Evolutionary conservation across 1,140 invertebrate genomes (phyloP).

Genomic region (Venturia canescens): DNA sequence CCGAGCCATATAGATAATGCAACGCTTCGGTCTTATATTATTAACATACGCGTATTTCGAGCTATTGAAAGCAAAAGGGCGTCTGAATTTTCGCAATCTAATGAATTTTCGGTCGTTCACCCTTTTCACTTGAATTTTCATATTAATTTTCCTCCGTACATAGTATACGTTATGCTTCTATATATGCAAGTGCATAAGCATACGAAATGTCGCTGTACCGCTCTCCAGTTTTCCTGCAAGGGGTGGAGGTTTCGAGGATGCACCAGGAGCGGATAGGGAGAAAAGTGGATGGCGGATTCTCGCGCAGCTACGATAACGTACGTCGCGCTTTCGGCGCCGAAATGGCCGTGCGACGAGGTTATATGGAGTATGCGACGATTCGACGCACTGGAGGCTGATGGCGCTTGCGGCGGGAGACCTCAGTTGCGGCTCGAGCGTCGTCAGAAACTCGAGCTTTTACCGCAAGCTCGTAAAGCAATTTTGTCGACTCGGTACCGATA

Average conservation of each 20-base stretch:
- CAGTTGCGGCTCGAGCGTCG: constrained; percentile 75
- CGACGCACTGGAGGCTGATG: constrained; percentile 74
- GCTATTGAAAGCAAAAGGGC: neutral
- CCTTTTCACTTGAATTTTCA: neutral
- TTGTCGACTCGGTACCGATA: neutral
- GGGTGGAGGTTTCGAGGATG: constrained; percentile 18
- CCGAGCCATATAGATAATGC: neutral
- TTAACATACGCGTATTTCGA: neutral
- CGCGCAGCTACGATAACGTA: constrained; percentile 54
- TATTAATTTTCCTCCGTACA: neutral
- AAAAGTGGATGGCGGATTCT: constrained; percentile 50
- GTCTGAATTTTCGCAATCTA: neutral
- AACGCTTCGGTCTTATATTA: neutral
- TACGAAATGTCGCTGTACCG: constrained; percentile 2
- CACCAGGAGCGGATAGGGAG: constrained; percentile 25
- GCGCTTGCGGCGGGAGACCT: constrained; percentile 74
- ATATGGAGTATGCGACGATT: constrained; percentile 63
- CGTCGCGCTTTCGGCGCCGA: constrained; percentile 53
- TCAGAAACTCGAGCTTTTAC: constrained; percentile 46
- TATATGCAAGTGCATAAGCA: constrained; percentile 7
- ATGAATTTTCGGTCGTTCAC: constrained; percentile 16
- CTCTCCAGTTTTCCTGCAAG: neutral
- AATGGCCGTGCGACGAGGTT: constrained; percentile 69
- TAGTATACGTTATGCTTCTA: neutral
- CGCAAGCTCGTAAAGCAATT: constrained; percentile 39